Evolutionary conservation across 2,113 vertebrate genomes (phyloP).

Genomic region (Tragelaphus strepsiceros): DNA sequence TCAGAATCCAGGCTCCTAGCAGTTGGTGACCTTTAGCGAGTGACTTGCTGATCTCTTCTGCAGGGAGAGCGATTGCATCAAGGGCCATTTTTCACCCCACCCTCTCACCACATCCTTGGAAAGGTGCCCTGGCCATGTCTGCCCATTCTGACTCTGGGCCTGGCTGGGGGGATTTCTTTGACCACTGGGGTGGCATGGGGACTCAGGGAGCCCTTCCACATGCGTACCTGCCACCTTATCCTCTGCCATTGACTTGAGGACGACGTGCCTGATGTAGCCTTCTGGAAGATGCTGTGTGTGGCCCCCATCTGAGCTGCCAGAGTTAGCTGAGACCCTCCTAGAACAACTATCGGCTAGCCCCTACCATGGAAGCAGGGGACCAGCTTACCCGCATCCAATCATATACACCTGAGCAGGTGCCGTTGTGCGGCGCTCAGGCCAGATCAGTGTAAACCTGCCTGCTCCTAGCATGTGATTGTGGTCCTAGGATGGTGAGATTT

Average conservation of each 20-base stretch:
- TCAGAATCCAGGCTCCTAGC: background rate
- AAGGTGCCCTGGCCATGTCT: background rate
- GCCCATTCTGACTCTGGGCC: background rate
- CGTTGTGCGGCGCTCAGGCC: background rate
- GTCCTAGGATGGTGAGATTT: background rate
- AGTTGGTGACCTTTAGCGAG: background rate
- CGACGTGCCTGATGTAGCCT: background rate
- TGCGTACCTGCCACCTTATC: background rate
- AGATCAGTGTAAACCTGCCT: too few relatives aligned
- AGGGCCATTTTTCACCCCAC: background rate
- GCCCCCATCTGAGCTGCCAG: background rate
- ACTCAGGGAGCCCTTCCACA: background rate
- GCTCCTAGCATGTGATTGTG: background rate
- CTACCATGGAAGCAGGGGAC: background rate
- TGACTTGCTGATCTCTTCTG: background rate
- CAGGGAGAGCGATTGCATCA: accelerated
- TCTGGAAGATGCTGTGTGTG: background rate
- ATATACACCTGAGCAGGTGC: background rate
- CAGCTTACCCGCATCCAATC: too few relatives aligned
- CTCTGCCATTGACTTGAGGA: background rate
- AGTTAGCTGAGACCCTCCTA: background rate
- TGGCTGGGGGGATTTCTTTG: background rate
- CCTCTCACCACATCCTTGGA: background rate
- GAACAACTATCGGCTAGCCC: background rate
- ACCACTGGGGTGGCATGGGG: background rate